Evolutionary conservation across 1,140 invertebrate genomes (phyloP), one percentile per base, ranked within the genome.

Genomic region (Diachasma alloeum): DNA sequence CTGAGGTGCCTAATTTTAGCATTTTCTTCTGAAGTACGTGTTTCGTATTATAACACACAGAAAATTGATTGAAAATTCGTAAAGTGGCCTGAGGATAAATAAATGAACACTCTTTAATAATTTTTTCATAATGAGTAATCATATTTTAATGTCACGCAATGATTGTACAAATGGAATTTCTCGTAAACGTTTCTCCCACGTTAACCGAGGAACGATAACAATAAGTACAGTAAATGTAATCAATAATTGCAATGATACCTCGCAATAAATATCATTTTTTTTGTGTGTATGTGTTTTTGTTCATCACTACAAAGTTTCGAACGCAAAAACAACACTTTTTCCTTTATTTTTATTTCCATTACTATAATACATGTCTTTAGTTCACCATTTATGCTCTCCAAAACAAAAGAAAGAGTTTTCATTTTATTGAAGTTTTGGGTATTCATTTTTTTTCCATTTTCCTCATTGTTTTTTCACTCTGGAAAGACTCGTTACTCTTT

Each of bases 101-200:
- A 17, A 68, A 31, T 66, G 31, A 68, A n/a, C 10, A 68, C 26
- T 19, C 22, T 6, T 36, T 68, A 1, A 8, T 39, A 36, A 37
- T 68, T 26, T 73, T 83, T 85, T 82, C 81, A 81, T 87, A 87
- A 85, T 86, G 84, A 88, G 87, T 90, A 90, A 89, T 90, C 86
- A 89, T 90, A 90, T 85, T 90, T 89, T 90, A 90, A 90, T 90
- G 87, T 42, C 39, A 87, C 85, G 86, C 85, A 89, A 89, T 90
- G 86, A 90, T 90, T 89, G 88, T 90, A 90, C 88, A 90, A 90
- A 90, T 89, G 84, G 87, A 89, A 63, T 89, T 84, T 87, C 81
- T 86, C 84, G 87, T 84, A 85, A 88, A 89, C 84, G 83, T 87
- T 83, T 87, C 79, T 73, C 10, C 53, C 83, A 84, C 82, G 75